Evolutionary conservation across 2,113 vertebrate genomes (phyloP).

Genomic region (Pseudopipra pipra): DNA sequence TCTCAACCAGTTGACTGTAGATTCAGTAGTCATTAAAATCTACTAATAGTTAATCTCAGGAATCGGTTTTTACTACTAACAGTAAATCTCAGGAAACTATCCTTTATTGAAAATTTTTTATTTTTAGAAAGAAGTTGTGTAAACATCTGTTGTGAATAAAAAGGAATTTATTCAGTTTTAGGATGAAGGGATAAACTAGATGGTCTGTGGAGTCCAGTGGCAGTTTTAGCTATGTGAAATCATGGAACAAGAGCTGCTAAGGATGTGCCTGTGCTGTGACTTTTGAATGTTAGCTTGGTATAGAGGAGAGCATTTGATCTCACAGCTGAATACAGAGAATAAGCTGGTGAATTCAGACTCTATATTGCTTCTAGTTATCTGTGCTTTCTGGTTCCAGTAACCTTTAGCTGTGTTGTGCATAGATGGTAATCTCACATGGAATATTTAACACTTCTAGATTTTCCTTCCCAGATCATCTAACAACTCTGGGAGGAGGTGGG

Average conservation of each 20-base stretch:
- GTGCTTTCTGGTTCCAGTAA: neutral
- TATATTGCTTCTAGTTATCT: neutral
- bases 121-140: neutral
- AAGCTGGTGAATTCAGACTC: neutral
- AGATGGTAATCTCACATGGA: neutral
- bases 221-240: neutral
- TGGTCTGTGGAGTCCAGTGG: neutral
- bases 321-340: neutral
- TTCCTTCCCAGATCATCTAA: neutral
- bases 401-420: neutral
- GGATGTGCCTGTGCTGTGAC: fast-evolving
- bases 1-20: neutral
- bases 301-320: neutral
- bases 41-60: neutral
- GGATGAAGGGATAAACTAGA: neutral
- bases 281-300: neutral
- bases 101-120: neutral
- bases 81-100: neutral
- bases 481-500: neutral
- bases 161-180: neutral
- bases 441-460: neutral
- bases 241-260: neutral
- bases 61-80: neutral
- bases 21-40: neutral
- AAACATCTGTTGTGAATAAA: neutral